Evolutionary conservation across 2,888 invertebrate genomes (phyloP).

Genomic region (Steinernema scapterisci): DNA sequence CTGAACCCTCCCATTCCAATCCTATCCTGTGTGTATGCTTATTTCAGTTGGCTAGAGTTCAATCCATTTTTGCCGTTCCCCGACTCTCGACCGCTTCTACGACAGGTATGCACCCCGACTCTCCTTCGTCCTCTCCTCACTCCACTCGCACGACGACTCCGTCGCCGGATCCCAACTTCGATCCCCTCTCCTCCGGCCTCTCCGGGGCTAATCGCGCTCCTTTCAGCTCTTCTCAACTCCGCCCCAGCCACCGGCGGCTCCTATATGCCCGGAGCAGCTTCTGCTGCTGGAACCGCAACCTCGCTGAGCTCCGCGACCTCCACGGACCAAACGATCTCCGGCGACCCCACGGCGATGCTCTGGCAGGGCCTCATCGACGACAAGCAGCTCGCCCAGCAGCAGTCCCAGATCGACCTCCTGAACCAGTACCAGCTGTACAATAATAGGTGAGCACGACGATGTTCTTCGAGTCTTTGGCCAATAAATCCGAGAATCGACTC

Average conservation of each 20-base stretch:
- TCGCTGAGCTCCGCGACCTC: constrained; percentile 7
- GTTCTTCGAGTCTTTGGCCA: neutral
- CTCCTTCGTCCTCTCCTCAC: constrained; percentile 1
- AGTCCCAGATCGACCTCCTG: constrained; percentile 19
- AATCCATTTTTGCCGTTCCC: constrained; percentile 31
- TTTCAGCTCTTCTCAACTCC: constrained; percentile 20
- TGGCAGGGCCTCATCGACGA: constrained; percentile 15
- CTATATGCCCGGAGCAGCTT: neutral
- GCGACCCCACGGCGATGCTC: constrained; percentile 2
- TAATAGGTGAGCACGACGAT: constrained; percentile 1
- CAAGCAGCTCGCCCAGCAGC: neutral
- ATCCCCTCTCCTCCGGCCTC: neutral
- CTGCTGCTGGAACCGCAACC: neutral
- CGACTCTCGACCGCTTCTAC: constrained; percentile 24
- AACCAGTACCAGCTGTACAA: constrained; percentile 24
- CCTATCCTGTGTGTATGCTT: no score
- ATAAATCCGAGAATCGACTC: neutral
- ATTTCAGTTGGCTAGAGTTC: constrained; percentile 34
- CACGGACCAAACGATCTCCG: neutral
- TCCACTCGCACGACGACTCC: constrained; percentile 5
- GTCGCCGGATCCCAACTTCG: neutral
- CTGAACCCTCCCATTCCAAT: no score
- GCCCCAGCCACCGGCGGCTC: neutral
- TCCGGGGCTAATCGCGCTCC: neutral
- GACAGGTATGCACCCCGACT: constrained; percentile 23